Conservation (phyloP, 2,113 vertebrate species). For the Boulengeromyrus knoepffleri region DNA sequence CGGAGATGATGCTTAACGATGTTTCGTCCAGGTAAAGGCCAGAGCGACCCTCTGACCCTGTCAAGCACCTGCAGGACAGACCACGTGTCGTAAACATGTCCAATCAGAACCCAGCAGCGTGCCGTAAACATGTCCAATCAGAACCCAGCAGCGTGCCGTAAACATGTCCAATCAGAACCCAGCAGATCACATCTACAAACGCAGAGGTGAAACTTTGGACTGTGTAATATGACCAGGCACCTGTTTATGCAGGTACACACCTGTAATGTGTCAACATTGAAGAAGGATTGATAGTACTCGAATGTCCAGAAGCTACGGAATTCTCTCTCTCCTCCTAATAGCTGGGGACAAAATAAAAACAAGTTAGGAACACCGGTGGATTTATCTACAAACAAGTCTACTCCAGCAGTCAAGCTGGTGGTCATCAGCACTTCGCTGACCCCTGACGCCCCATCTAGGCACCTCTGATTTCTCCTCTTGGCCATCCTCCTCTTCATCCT, state of each 20-base stretch:
- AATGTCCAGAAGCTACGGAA: constrained; percentile 75
- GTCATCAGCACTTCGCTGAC: background rate
- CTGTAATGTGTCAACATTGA: constrained; percentile 77
- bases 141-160: background rate
- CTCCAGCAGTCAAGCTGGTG: background rate
- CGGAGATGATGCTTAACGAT: constrained; percentile 68
- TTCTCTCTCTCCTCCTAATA: constrained; percentile 62
- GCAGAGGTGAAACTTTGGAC: background rate
- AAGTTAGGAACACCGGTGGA: background rate
- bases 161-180: background rate
- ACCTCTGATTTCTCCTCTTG: constrained; percentile 64
- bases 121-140: background rate
- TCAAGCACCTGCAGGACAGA: constrained; percentile 66
- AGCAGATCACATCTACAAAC: background rate
- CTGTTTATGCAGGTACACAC: constrained; percentile 39
- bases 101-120: background rate
- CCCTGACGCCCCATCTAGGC: background rate
- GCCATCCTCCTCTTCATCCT: constrained; percentile 53
- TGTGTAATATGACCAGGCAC: background rate
- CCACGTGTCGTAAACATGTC: background rate
- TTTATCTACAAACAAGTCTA: background rate
- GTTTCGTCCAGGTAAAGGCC: constrained; percentile 70
- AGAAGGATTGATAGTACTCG: constrained; percentile 77
- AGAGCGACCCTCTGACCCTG: constrained; percentile 68
- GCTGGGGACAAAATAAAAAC: constrained; percentile 44